Evolutionary conservation across 92 coral and sea anemone genomes (phyloP).

Genomic region (Zoanthus solanderi): DNA sequence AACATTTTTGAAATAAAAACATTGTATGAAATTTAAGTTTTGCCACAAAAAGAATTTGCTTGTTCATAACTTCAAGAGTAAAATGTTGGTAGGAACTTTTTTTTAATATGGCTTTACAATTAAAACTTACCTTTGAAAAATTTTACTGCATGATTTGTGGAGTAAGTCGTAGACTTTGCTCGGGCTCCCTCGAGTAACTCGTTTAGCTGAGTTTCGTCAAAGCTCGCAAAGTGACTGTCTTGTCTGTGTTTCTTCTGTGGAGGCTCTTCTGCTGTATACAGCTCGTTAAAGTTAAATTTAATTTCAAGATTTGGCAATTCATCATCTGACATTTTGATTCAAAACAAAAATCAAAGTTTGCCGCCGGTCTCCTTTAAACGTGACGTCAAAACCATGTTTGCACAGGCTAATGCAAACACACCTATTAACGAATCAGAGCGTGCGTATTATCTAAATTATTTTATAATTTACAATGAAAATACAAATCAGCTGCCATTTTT

Average conservation of each 20-base stretch:
- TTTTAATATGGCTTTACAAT: not conserved
- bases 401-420: not conserved
- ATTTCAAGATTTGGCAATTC: not conserved
- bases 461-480: too few species aligned
- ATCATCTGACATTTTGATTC: not conserved
- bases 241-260: not conserved
- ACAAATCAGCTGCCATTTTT: too few species aligned
- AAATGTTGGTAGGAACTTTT: not conserved
- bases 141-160: conserved; percentile 2
- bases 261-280: not conserved
- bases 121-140: not conserved
- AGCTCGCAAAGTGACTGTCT: not conserved
- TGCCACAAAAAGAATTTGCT: not conserved
- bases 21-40: not conserved
- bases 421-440: not conserved
- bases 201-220: not conserved
- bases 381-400: not conserved
- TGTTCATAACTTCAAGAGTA: not conserved
- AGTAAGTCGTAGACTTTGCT: conserved; percentile 1
- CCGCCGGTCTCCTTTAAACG: not conserved
- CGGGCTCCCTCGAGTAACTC: conserved; percentile 1
- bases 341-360: not conserved
- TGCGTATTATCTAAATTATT: too few species aligned
- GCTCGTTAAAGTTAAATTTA: too few species aligned
- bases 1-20: not conserved